Evolutionary conservation across 1,140 invertebrate genomes (phyloP).

Genomic region (Pogonomyrmex californicus): DNA sequence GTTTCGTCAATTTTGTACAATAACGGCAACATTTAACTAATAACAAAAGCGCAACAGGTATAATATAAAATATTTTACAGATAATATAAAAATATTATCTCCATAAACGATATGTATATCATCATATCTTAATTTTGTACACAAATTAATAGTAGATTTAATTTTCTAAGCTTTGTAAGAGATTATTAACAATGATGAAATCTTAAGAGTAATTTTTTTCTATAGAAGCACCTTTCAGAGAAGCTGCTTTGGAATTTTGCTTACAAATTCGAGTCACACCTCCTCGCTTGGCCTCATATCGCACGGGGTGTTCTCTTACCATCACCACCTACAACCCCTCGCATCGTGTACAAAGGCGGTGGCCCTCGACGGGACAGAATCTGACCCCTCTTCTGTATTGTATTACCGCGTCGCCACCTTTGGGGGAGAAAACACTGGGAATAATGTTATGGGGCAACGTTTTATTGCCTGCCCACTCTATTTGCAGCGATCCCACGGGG

Average conservation of each 20-base stretch:
- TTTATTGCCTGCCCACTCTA: slow-evolving; percentile 78
- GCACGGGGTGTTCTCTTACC: slow-evolving; percentile 55
- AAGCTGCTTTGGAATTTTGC: slow-evolving; percentile 45
- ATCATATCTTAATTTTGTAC: neutral
- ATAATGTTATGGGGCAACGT: slow-evolving; percentile 79
- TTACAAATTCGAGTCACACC: slow-evolving; percentile 66
- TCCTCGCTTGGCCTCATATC: slow-evolving; percentile 57
- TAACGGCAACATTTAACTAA: neutral
- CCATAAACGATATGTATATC: neutral
- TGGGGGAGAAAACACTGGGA: slow-evolving; percentile 73
- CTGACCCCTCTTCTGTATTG: slow-evolving; percentile 81
- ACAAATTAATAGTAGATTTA: neutral
- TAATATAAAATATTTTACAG: neutral
- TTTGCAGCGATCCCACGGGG: slow-evolving; percentile 69
- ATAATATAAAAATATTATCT: neutral
- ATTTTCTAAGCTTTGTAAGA: neutral
- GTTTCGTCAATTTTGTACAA: neutral
- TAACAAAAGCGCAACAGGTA: neutral
- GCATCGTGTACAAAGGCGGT: slow-evolving; percentile 69
- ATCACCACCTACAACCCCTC: slow-evolving; percentile 48
- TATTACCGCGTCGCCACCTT: slow-evolving; percentile 81
- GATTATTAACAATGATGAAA: neutral
- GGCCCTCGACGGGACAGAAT: slow-evolving; percentile 76
- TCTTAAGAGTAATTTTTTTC: neutral
- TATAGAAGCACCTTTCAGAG: neutral